A percentile compares a stretch with the other conserved stretches of the same genome.
Conservation (phyloP, 2,797 vertebrate genomes). For the Parotocinclus haroldoi region DNA sequence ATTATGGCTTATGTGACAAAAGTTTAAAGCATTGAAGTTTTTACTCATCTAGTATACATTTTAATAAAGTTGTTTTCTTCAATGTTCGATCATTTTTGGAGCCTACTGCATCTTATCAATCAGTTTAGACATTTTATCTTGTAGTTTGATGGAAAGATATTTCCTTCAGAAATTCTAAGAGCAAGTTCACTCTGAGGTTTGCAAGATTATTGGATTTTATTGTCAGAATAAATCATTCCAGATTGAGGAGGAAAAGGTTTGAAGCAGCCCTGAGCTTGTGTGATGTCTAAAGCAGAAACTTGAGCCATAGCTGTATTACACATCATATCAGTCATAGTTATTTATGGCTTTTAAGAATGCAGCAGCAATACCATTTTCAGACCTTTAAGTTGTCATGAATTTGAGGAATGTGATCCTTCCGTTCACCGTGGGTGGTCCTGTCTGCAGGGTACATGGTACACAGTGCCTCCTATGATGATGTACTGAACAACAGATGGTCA, state of each 20-base stretch:
- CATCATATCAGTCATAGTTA: too few relatives aligned
- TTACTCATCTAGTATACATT: too few relatives aligned
- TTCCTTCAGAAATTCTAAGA: constrained; percentile 4
- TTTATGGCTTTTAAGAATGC: neutral
- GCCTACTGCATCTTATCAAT: neutral
- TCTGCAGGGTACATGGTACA: constrained; percentile 90
- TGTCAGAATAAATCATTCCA: constrained; percentile 11
- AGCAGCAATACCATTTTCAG: neutral
- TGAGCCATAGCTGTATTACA: too few relatives aligned
- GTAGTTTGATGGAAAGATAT: neutral
- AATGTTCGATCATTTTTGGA: too few relatives aligned
- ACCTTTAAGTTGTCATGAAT: neutral
- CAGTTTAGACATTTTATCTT: constrained; percentile 4
- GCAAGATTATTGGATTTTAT: constrained; percentile 17
- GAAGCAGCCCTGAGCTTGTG: neutral
- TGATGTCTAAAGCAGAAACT: too few relatives aligned
- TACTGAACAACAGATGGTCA: constrained; percentile 94
- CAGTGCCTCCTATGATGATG: constrained; percentile 94
- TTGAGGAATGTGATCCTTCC: neutral
- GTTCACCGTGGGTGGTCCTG: neutral
- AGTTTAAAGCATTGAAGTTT: too few relatives aligned
- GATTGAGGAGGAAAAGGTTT: constrained; percentile 5
- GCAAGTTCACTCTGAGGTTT: constrained; percentile 1
- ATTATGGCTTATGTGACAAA: too few relatives aligned
- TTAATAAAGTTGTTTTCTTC: too few relatives aligned